Evolutionary conservation across 1,140 invertebrate species (phyloP), one percentile per base, ranked within the genome.

Genomic region (Piezodorus guildinii): DNA sequence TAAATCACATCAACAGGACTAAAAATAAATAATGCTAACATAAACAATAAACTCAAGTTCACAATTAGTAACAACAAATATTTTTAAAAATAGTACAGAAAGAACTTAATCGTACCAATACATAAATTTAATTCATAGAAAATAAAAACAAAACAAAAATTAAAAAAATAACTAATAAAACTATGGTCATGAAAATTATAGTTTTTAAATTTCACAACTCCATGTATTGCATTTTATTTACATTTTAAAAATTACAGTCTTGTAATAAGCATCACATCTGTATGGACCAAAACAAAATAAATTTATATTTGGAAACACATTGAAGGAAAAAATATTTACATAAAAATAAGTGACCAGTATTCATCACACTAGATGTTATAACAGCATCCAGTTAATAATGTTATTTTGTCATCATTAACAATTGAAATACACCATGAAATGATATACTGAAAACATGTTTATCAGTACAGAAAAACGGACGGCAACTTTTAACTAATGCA

Each of bases 221-320:
- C 34, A 39, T 39, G 34, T 39, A 39, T 39, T 39, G 34, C 34
- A 49, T 10, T 49, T 56, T 56, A 56, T 56, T 25, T 56, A 56
- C 52, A 56, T 23, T 23, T 56, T 23, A 56, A 56, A 56, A 56
- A 56, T 56, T 2, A 56, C 52, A 56, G 52, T 56, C 52, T 56
- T 56, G 46, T 49, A 49, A 39, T 10, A 56, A 23, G 52, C 52
- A 56, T 56, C 52, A 56, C 52, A 56, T 56, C 19, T 23, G 34
- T 21, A 49, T 49, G 14, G 21, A 49, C n/a, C 46, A 49, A 49
- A 49, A 49, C 46, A 49, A 21, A 17, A 19, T 19, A 19, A 49
- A 19, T 49, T 19, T 19, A 21, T 21, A 49, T 19, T 49, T 19
- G n/a, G n/a, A 17, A 49, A 49, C 23, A 56, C 16, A 52, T 3